Percentiles rank a stretch among this genome's conserved stretches.
Conservation (phyloP, 2,797 vertebrate species). For the Arrhamphus sclerolepis region DNA sequence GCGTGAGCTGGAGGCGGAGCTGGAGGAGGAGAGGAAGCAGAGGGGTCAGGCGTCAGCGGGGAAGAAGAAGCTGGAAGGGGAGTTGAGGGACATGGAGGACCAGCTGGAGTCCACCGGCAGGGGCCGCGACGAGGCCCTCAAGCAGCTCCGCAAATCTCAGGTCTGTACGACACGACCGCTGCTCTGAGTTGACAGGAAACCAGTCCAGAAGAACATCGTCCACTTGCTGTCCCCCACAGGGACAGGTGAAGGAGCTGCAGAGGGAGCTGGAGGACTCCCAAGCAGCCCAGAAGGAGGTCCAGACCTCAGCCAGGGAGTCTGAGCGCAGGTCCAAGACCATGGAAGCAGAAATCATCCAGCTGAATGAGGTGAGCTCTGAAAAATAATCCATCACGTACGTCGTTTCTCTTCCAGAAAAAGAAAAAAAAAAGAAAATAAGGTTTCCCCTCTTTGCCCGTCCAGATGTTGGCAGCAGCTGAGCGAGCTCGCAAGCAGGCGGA, state of each 20-base stretch:
- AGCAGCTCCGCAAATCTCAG: slow-evolving; percentile 94
- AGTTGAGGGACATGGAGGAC: slow-evolving; percentile 91
- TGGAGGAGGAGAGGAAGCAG: slow-evolving; percentile 96
- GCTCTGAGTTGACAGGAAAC: background rate
- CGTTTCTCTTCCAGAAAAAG: too few relatives aligned
- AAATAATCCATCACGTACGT: too few relatives aligned
- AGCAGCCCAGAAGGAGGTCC: slow-evolving; percentile 88
- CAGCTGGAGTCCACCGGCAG: slow-evolving; percentile 89
- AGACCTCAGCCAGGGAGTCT: slow-evolving; percentile 89
- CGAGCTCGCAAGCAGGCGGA: slow-evolving; percentile 92
- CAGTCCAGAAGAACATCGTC: background rate
- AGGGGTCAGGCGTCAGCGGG: slow-evolving; percentile 82
- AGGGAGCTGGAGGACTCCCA: slow-evolving; percentile 93
- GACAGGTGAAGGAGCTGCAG: slow-evolving; percentile 95
- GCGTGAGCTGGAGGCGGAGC: slow-evolving; percentile 91
- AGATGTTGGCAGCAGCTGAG: slow-evolving; percentile 87
- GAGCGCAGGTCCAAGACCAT: slow-evolving; percentile 91
- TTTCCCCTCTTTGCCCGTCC: background rate
- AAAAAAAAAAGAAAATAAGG: too few relatives aligned
- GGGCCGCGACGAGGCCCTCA: slow-evolving; percentile 91
- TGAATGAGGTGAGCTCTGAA: slow-evolving; percentile 92
- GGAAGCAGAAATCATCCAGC: slow-evolving; percentile 91
- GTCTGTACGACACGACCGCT: slow-evolving; percentile 61
- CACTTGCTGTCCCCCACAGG: slow-evolving; percentile 77
- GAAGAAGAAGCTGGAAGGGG: slow-evolving; percentile 95